Percentiles rank a stretch among this genome's conserved stretches.
phyloP scores from a whole-genome alignment of 1,140 invertebrate genomes.

The Bombus cullumanus region DNA sequence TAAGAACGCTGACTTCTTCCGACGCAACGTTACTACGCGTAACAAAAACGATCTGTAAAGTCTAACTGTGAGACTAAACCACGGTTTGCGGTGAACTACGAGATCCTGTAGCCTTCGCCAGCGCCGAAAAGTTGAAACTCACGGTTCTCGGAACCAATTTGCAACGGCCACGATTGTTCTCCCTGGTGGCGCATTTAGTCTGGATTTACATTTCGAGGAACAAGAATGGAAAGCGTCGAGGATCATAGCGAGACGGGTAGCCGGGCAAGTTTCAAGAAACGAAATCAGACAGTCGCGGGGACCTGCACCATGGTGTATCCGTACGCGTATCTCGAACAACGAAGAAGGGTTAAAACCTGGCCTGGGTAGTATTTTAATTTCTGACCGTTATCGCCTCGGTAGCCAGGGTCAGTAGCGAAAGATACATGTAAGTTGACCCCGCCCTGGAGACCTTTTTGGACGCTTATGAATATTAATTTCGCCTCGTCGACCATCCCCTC shows the following conservation, averaged over 20 bases:
- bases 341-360: conserved; percentile 74
- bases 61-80: background rate
- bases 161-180: conserved; percentile 32
- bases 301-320: too few relatives aligned
- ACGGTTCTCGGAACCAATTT: conserved; percentile 51
- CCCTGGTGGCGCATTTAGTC: conserved; percentile 50
- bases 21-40: background rate
- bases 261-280: conserved; percentile 54
- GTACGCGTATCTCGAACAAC: conserved; percentile 53
- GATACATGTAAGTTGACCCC: conserved; percentile 84
- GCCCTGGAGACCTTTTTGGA: conserved; percentile 82
- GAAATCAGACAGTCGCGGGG: conserved; percentile 1
- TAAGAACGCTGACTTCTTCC: background rate
- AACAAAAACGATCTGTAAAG: background rate
- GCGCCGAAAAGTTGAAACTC: conserved; percentile 8
- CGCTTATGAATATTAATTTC: conserved; percentile 84
- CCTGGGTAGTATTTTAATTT: conserved; percentile 81
- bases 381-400: conserved; percentile 79
- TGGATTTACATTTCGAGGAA: conserved; percentile 64
- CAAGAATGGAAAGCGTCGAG: conserved; percentile 34
- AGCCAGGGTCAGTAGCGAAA: conserved; percentile 82
- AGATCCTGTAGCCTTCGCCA: background rate
- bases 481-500: conserved; percentile 46
- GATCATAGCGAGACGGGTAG: background rate
- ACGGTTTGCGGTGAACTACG: background rate